Evolutionary conservation across 2,797 vertebrate genomes (phyloP).

Genomic region (Enteromius fasciolatus): DNA sequence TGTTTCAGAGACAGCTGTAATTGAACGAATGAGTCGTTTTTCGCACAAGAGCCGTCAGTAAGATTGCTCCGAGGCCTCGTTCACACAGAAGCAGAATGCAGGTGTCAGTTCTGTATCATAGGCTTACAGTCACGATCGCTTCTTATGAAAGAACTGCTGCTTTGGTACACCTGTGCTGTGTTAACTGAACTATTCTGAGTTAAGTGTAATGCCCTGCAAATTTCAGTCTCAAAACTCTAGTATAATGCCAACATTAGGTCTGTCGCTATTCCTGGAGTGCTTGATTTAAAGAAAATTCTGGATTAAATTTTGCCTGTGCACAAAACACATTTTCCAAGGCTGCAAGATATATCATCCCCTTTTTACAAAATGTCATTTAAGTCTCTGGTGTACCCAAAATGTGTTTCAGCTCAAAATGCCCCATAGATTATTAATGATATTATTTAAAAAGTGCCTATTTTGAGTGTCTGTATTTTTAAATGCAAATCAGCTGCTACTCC

Average conservation of each 20-base stretch:
- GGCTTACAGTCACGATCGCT: background rate
- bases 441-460: no score
- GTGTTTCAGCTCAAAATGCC: no score
- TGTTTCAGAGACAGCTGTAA: slow-evolving; percentile 75
- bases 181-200: background rate
- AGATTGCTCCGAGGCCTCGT: background rate
- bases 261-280: background rate
- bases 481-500: no score
- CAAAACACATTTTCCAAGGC: background rate
- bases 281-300: background rate
- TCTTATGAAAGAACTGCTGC: background rate
- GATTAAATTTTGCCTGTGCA: background rate
- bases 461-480: no score
- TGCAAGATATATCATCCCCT: background rate
- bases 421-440: no score
- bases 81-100: background rate
- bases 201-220: background rate
- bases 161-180: background rate
- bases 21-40: slow-evolving; percentile 67
- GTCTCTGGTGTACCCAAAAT: no score
- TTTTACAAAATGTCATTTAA: no score
- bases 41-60: background rate
- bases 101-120: background rate
- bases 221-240: background rate
- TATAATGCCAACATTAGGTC: background rate